A percentile compares a stretch with the other conserved stretches of the same genome.
phyloP scores from a whole-genome alignment of 2,113 vertebrate species.

The Rhinopithecus roxellana region DNA sequence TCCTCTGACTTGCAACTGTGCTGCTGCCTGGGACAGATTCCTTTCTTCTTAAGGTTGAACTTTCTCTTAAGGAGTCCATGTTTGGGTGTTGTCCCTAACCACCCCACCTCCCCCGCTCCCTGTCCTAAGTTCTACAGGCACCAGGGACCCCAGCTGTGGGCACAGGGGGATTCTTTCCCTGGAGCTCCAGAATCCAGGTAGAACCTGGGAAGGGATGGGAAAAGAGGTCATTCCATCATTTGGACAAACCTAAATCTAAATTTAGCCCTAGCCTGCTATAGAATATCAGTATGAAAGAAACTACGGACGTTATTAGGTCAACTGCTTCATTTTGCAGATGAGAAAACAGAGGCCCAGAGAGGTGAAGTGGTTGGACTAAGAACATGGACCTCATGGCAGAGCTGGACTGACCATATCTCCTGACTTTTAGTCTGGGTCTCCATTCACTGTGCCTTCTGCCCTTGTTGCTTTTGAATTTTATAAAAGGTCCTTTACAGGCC shows the following conservation, averaged over 20 bases:
- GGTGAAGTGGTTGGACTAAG: background rate
- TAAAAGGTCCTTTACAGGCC: background rate
- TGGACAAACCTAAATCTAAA: background rate
- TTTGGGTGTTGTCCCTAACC: background rate
- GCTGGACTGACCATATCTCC: background rate
- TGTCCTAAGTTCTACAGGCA: background rate
- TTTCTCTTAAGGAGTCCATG: background rate
- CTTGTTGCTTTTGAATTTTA: background rate
- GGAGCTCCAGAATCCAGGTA: background rate
- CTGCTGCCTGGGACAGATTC: rapidly evolving
- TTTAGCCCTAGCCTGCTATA: background rate
- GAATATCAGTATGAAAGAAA: background rate
- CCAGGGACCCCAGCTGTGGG: background rate
- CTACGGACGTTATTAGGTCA: background rate
- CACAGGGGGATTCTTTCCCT: background rate
- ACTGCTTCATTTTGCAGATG: background rate
- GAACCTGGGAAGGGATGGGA: background rate
- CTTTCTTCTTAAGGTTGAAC: background rate
- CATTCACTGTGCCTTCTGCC: background rate
- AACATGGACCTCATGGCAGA: rapidly evolving
- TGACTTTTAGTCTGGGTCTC: background rate
- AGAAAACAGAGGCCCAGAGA: background rate
- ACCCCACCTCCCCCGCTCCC: background rate
- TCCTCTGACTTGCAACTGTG: background rate
- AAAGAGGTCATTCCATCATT: background rate